phyloP scores from a whole-genome alignment of 2,888 invertebrate species.

The Netelia inedita region DNA sequence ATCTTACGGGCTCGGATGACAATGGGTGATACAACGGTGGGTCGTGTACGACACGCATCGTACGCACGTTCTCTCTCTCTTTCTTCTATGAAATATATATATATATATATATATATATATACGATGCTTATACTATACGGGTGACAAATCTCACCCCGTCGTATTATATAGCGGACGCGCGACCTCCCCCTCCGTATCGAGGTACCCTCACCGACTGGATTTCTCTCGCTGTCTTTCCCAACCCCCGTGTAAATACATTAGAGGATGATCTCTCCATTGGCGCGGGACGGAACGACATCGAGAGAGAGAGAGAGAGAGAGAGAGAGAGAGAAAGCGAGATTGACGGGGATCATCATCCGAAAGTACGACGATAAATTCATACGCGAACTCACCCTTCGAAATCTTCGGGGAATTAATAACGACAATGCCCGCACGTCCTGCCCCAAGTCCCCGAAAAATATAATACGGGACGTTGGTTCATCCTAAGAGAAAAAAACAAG shows the following conservation, averaged over 20 bases:
- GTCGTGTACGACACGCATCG: constrained; percentile 84
- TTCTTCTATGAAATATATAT: constrained; percentile 4
- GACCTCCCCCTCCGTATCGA: constrained; percentile 50
- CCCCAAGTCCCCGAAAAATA: constrained; percentile 35
- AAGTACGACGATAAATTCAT: constrained; percentile 51
- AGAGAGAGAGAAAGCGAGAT: constrained; percentile 25
- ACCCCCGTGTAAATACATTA: constrained; percentile 84
- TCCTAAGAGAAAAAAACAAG: constrained; percentile 25
- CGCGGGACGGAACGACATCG: constrained; percentile 70
- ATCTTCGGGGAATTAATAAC: constrained; percentile 60
- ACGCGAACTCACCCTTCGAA: constrained; percentile 42
- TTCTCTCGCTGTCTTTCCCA: constrained; percentile 73
- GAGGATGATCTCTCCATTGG: constrained; percentile 84
- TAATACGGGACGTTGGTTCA: constrained; percentile 7
- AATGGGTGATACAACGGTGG: constrained; percentile 83
- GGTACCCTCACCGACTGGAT: constrained; percentile 30
- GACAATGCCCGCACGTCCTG: constrained; percentile 47
- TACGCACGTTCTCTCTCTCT: constrained; percentile 64
- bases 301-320: constrained; percentile 28
- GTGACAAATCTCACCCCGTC: constrained; percentile 84
- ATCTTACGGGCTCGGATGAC: constrained; percentile 85
- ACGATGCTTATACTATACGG: constrained; percentile 72
- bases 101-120: constrained; percentile 23
- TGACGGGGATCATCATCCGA: constrained; percentile 53
- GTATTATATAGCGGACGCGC: constrained; percentile 66